A percentile compares a stretch with the other conserved stretches of the same genome.
phyloP scores from a whole-genome alignment of 2,797 vertebrate species.

The Sus cebifrons region DNA sequence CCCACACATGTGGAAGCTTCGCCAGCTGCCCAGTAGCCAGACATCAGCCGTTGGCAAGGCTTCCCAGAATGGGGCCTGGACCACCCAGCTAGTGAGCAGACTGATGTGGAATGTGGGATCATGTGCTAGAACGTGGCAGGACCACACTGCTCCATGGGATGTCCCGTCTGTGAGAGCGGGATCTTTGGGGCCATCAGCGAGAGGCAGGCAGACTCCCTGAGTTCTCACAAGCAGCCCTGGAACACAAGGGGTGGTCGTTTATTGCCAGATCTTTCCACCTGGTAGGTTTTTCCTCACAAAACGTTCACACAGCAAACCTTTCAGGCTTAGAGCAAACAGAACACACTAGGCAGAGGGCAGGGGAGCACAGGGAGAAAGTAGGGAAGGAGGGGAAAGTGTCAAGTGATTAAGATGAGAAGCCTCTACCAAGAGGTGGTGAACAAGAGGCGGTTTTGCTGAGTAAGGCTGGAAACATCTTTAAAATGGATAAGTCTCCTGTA shows the following conservation, averaged over 20 bases:
- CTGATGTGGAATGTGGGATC: slow-evolving; percentile 25
- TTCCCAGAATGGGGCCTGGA: background rate
- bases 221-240: background rate
- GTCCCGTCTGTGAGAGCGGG: background rate
- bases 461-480: slow-evolving; percentile 1
- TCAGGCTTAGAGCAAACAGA: background rate
- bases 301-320: background rate
- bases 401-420: background rate
- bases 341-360: background rate
- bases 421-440: background rate
- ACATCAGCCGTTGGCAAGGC: background rate
- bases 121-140: background rate
- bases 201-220: background rate
- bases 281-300: background rate
- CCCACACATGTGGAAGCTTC: background rate
- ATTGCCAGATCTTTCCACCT: background rate
- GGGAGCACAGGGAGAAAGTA: background rate
- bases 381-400: too few relatives aligned
- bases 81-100: background rate
- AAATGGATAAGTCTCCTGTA: background rate
- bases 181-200: background rate
- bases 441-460: slow-evolving; percentile 37
- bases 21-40: background rate
- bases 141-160: background rate
- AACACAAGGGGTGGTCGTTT: background rate